phyloP scores from a whole-genome alignment of 2,888 invertebrate species.

The Rhagonycha lutea region DNA sequence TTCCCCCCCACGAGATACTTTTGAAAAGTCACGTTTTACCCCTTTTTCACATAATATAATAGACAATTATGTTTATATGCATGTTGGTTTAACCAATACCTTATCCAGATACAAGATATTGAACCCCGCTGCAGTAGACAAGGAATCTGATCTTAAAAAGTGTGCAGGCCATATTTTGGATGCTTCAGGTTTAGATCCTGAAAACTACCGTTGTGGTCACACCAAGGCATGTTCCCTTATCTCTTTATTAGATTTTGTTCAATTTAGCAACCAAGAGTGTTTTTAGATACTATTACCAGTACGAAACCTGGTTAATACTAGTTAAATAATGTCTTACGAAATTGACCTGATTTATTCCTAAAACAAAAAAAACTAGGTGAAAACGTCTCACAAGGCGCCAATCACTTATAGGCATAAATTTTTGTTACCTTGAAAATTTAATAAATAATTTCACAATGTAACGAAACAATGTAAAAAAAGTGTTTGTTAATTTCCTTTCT shows the following conservation, averaged over 20 bases:
- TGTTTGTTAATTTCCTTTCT: background rate
- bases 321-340: background rate
- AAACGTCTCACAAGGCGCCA: background rate
- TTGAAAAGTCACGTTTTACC: background rate
- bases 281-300: background rate
- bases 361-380: background rate
- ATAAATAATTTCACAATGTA: background rate
- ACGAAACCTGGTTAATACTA: background rate
- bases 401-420: background rate
- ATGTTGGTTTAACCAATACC: slow-evolving; percentile 9
- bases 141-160: slow-evolving; percentile 79
- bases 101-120: slow-evolving; percentile 95
- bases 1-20: background rate
- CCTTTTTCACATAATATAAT: background rate
- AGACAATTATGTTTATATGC: slow-evolving; percentile 1
- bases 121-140: slow-evolving; percentile 85
- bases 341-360: background rate
- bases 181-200: slow-evolving; percentile 80
- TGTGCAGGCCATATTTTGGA: slow-evolving; percentile 82
- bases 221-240: slow-evolving; percentile 85
- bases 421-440: background rate
- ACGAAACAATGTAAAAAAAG: background rate
- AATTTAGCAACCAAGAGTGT: background rate
- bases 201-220: slow-evolving; percentile 95
- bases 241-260: background rate